Conservation (phyloP, 1,140 invertebrate genomes). For the Megalonaias nervosa region DNA sequence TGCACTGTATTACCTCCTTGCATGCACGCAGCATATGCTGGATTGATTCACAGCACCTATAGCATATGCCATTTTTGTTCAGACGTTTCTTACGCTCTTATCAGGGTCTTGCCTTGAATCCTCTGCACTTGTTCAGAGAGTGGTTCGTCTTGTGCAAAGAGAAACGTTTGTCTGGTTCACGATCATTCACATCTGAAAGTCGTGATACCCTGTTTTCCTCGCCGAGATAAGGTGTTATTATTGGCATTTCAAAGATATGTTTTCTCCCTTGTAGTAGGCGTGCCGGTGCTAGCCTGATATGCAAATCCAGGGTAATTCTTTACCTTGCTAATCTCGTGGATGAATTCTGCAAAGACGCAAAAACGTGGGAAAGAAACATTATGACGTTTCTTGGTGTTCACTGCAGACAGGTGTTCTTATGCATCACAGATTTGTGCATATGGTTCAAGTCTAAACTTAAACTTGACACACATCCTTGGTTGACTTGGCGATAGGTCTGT, state of each 20-base stretch:
- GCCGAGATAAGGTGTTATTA: too few species aligned
- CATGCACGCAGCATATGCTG: slow-evolving; percentile 20
- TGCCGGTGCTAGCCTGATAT: not conserved
- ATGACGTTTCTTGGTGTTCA: slow-evolving; percentile 20
- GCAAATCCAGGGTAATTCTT: slow-evolving; percentile 21
- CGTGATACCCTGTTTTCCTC: too few species aligned
- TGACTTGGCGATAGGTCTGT: too few species aligned
- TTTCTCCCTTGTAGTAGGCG: not conserved
- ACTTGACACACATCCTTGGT: too few species aligned
- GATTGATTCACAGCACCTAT: slow-evolving; percentile 12
- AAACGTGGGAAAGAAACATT: slow-evolving; percentile 10
- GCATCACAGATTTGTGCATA: too few species aligned
- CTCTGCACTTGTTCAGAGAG: slow-evolving; percentile 19
- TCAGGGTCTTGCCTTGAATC: slow-evolving; percentile 16
- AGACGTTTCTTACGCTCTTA: slow-evolving; percentile 11
- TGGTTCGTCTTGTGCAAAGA: too few species aligned
- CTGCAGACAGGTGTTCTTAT: too few species aligned
- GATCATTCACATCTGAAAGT: too few species aligned
- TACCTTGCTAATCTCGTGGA: not conserved
- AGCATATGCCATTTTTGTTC: slow-evolving; percentile 18
- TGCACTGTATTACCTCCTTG: slow-evolving; percentile 7
- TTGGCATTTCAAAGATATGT: not conserved
- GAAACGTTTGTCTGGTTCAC: too few species aligned
- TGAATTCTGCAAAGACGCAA: slow-evolving; percentile 16
- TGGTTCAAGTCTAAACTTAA: too few species aligned